A percentile compares a stretch with the other conserved stretches of the same genome.
These are phyloP conservation scores for Choristoneura rosaceana DNA, from an alignment of 2,888 invertebrate species.

Conservation along the genomic window DNA sequence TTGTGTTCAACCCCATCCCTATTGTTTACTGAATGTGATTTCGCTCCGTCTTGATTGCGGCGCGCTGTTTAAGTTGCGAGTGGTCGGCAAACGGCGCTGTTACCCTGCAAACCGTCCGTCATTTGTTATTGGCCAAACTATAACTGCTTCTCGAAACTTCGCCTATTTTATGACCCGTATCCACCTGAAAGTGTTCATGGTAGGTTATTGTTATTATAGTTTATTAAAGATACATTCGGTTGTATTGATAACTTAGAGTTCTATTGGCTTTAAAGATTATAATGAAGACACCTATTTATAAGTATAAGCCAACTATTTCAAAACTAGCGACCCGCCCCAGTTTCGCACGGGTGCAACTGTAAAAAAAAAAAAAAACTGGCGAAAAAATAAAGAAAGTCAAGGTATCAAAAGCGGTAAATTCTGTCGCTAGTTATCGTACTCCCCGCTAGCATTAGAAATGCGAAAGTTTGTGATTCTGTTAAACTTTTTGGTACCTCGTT, in stretches of 20 bases:
- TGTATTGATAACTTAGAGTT: neutral
- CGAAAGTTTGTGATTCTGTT: too few relatives aligned
- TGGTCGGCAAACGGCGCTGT: slow-evolving; percentile 21
- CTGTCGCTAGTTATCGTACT: too few relatives aligned
- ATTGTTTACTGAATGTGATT: slow-evolving; percentile 29
- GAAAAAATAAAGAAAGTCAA: too few relatives aligned
- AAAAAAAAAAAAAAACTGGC: too few relatives aligned
- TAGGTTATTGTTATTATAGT: slow-evolving; percentile 14
- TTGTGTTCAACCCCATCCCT: slow-evolving; percentile 16
- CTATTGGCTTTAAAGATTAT: too few relatives aligned
- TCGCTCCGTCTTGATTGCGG: slow-evolving; percentile 28
- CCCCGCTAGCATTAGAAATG: too few relatives aligned
- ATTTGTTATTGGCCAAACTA: slow-evolving; percentile 29
- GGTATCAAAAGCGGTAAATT: too few relatives aligned
- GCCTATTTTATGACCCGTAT: slow-evolving; percentile 30
- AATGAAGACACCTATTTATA: too few relatives aligned
- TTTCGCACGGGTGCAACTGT: too few relatives aligned
- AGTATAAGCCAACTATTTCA: too few relatives aligned
- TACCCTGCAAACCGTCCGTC: slow-evolving; percentile 29
- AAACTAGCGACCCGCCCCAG: too few relatives aligned
- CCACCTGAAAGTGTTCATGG: slow-evolving; percentile 32
- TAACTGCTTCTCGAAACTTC: slow-evolving; percentile 28
- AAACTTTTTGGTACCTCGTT: too few relatives aligned
- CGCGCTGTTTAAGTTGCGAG: slow-evolving; percentile 26
- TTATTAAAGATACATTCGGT: slow-evolving; percentile 19